Evolutionary conservation across 2,797 vertebrate genomes (phyloP), one percentile per base, ranked within the genome.

Genomic region (Sebastes taczanowskii): DNA sequence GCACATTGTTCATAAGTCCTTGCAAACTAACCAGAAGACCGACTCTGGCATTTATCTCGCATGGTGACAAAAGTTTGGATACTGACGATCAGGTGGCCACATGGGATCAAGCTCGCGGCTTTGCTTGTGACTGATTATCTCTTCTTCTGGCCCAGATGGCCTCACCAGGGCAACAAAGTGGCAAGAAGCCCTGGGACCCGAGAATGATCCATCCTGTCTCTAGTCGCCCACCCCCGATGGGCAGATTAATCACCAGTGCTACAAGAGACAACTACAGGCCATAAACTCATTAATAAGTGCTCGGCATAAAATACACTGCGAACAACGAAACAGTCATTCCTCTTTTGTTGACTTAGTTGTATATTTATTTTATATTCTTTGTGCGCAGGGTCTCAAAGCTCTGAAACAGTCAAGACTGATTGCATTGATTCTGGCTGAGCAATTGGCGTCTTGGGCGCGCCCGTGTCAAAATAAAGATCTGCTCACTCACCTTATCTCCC

Each of bases 201-300:
- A 56, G 63, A 71, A 83, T 65, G 78, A 86, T 91, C 63, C 58
- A 81, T 88, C 70, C 76, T 74, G 52, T 66, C 42, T 82, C 65
- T 14, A 27, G 70, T 59, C 65, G n/a, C 60, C 77, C 62, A 34
- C 68, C 23, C 62, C 77, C 60, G 74, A 88, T 83, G 80, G 65
- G 74, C 70, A 75, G 80, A 93, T 90, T 80, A 83, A 89, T 94
- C 87, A 87, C 29, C 64, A 68, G 62, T 66, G 62, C 2, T 82
- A 74, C 79, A 82, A 65, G 75, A 76, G 52, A 78, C 65, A 34
- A 75, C 86, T 74, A 72, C 77, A 71, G 84, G 82, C 81, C 64
- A 20, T 74, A 72, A 87, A 89, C 46, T 88, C 86, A 88, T 92
- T 88, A 85, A 69, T 74, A 73, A 89, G 68, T 16, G 35, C 74